A percentile compares a stretch with the other conserved stretches of the same genome.
Conservation (phyloP, 1,140 invertebrate genomes). For the Ephestia elutella region DNA sequence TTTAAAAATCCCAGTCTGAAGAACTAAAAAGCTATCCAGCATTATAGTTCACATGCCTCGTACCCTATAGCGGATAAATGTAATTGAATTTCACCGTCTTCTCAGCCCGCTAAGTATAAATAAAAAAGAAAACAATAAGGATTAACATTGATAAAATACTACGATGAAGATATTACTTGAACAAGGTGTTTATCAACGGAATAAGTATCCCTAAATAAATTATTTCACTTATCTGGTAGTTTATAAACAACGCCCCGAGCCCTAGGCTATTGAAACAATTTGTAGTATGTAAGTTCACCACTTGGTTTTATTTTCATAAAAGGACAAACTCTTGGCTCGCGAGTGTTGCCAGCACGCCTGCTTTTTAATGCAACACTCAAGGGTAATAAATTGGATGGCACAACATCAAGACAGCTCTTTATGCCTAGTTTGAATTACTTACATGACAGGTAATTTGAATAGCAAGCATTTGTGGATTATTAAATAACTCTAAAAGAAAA, state of each 20-base stretch:
- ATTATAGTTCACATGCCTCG: too few relatives aligned
- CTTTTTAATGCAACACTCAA: neutral
- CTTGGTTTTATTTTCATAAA: neutral
- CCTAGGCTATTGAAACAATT: neutral
- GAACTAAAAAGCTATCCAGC: too few relatives aligned
- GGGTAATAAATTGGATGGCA: constrained; percentile 2
- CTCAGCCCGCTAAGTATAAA: too few relatives aligned
- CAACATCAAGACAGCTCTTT: constrained; percentile 2
- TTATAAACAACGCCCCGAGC: too few relatives aligned
- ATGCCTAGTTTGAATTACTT: constrained; percentile 1
- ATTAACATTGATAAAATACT: too few relatives aligned
- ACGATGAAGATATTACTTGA: too few relatives aligned
- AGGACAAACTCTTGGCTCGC: neutral
- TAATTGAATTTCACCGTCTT: too few relatives aligned
- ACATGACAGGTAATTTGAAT: neutral
- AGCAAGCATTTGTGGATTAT: neutral
- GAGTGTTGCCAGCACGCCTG: neutral
- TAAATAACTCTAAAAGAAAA: neutral
- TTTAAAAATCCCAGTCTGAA: neutral
- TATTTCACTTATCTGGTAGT: too few relatives aligned
- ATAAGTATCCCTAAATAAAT: too few relatives aligned
- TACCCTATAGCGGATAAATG: too few relatives aligned
- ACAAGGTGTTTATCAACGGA: neutral
- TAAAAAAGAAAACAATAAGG: too few relatives aligned
- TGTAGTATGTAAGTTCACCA: neutral